These are phyloP conservation scores for Falco novaeseelandiae DNA, from an alignment of 2,797 vertebrate genomes.

Conservation along the genomic window DNA sequence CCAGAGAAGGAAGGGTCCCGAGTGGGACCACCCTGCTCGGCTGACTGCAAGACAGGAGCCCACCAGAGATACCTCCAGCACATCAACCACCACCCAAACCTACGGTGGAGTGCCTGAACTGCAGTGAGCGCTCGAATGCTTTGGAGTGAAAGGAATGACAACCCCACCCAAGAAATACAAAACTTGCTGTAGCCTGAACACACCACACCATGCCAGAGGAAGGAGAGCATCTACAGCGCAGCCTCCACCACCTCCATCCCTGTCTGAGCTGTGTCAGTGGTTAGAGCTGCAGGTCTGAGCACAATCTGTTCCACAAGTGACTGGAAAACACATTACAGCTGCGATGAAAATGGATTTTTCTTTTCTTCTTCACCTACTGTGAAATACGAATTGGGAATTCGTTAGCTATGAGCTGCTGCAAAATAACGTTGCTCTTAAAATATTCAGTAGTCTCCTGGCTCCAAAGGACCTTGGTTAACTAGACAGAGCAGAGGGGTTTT, in stretches of 20 bases:
- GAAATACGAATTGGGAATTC: slow-evolving; percentile 45
- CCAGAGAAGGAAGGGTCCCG: not conserved
- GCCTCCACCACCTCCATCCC: not conserved
- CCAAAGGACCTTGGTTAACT: slow-evolving; percentile 38
- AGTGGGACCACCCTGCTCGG: not conserved
- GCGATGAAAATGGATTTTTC: slow-evolving; percentile 28
- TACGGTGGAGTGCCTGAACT: not conserved
- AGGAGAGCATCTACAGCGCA: not conserved
- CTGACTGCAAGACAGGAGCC: not conserved
- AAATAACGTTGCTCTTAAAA: slow-evolving; percentile 8
- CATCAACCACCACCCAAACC: not conserved
- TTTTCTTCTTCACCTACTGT: slow-evolving; percentile 19
- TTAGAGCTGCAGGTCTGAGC: not conserved
- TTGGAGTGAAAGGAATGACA: not conserved
- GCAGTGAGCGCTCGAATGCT: not conserved
- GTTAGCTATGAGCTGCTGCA: slow-evolving; percentile 32
- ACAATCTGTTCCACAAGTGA: not conserved
- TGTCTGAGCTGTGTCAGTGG: not conserved
- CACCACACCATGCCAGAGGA: not conserved
- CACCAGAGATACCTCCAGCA: not conserved
- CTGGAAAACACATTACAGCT: slow-evolving; percentile 21
- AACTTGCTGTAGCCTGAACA: not conserved
- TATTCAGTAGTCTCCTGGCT: slow-evolving; percentile 11
- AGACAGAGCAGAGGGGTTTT: not conserved
- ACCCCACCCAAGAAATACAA: not conserved